Conservation (phyloP, 1,140 invertebrate genomes). For the Archegozetes longisetosus region DNA sequence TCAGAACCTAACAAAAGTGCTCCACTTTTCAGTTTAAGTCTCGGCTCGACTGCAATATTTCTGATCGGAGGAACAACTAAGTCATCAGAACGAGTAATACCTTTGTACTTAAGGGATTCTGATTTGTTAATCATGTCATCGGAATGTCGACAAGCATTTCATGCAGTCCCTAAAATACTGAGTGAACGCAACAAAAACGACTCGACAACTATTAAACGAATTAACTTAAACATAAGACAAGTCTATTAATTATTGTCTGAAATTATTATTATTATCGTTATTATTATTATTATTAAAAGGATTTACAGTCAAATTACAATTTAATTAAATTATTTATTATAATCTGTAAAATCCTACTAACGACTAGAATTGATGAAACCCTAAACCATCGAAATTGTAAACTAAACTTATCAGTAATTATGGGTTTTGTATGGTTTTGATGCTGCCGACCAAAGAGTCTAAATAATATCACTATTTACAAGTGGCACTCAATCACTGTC, state of each 20-base stretch:
- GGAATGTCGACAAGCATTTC: slow-evolving; percentile 54
- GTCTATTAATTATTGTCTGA: slow-evolving; percentile 29
- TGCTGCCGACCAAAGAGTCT: not conserved
- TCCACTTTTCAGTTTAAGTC: slow-evolving; percentile 76
- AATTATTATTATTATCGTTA: not conserved
- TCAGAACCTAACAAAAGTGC: slow-evolving; percentile 67
- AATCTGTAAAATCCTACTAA: not conserved
- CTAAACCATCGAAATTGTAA: not conserved
- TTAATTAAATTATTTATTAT: slow-evolving; percentile 1
- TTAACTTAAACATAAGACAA: slow-evolving; percentile 60
- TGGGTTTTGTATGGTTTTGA: not conserved
- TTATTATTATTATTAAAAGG: not conserved
- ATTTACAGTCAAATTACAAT: not conserved
- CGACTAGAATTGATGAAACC: not conserved
- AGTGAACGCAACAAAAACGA: slow-evolving; percentile 21
- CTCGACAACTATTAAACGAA: slow-evolving; percentile 36
- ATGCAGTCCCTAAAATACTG: slow-evolving; percentile 63
- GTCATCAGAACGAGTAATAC: slow-evolving; percentile 35
- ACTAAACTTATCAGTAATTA: not conserved
- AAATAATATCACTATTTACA: not conserved
- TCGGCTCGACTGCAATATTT: slow-evolving; percentile 71
- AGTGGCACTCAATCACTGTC: not conserved
- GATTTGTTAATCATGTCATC: slow-evolving; percentile 67
- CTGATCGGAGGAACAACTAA: slow-evolving; percentile 54
- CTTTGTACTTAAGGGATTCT: slow-evolving; percentile 55